These are phyloP conservation scores for Callithrix jacchus DNA, from an alignment of 2,113 vertebrate species.

Conservation along the genomic window DNA sequence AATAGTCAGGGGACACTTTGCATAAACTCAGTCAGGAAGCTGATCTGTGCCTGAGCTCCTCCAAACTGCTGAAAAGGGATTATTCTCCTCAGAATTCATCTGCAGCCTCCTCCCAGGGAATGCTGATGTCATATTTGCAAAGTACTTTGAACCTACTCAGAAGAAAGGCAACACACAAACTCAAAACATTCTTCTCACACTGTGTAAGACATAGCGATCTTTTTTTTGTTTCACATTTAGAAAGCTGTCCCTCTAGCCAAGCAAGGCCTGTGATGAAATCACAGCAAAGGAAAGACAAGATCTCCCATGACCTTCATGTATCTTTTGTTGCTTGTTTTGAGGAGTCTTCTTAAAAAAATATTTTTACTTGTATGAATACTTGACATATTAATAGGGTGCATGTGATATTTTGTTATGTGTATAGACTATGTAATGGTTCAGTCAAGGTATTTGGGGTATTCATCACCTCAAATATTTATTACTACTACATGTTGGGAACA, in stretches of 20 bases:
- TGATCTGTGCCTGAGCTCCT: background rate
- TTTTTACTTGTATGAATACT: background rate
- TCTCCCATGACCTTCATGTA: background rate
- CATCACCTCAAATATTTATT: background rate
- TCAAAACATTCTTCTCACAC: constrained; percentile 21
- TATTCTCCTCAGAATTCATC: background rate
- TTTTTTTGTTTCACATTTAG: background rate
- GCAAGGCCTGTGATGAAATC: background rate
- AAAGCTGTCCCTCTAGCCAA: background rate
- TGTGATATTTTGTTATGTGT: background rate
- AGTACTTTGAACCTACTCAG: constrained; percentile 24
- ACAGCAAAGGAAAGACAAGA: background rate
- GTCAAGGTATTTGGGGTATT: background rate
- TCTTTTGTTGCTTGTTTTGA: background rate
- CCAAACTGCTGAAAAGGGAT: background rate
- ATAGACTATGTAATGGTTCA: background rate
- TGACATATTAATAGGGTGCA: background rate
- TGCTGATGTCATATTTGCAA: background rate
- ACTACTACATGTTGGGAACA: background rate
- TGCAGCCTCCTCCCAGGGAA: background rate
- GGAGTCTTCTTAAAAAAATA: background rate
- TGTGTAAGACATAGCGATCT: background rate
- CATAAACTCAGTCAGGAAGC: background rate
- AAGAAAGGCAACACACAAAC: constrained; percentile 18
- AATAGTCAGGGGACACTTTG: background rate